Base-by-base conservation (phyloP, 2,888 invertebrate genomes). In the Hymenopus coronatus region DNA sequence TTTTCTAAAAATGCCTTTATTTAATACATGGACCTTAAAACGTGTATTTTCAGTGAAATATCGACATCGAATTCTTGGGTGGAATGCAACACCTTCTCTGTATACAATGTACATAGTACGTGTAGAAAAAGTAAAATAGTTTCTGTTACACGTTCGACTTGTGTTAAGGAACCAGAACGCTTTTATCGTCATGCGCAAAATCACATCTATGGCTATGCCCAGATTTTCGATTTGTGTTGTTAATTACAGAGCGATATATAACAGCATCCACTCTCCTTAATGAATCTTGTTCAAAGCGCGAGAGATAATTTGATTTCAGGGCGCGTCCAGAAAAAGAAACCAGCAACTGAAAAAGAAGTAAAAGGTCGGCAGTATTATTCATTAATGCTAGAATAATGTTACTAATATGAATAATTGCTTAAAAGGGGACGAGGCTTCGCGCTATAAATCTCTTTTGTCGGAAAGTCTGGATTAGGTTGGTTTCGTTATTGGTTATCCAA, bases 261-360 rank as follows among this genome's bases (percentile, higher is more conserved):
- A 54, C 28, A 33, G 28, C 40, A 70, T 70, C 54, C 54, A 70
- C 54, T 70, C 54, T 70, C 40, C 70, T 87, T 87, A 82, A 87
- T 87, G 87, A 87, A 87, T 87, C 87, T 87, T 81, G 28, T 81
- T 86, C 86, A 28, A 70, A 70, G 54, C 54, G 54, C 12, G 20
- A n/a, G 82, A 70, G 82, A 87, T 87, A 87, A 87, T 87, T 87
- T 87, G 87, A 82, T 87, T 87, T 40, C 40, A 33, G 87, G 87
- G 87, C 87, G 87, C 30, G 87, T 87, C 87, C 28, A 4, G 54
- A 20, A 70, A 70, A 70, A 70, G 54, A 70, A 70, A 25, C 54
- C 54, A 70, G 25, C 54, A 82, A 82, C 30, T 82, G 3, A 70
- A 70, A 70, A 25, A 70, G 54, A 70, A 70, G 4, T 70, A 70